A percentile compares a stretch with the other conserved stretches of the same genome.
Conservation (phyloP, 2,113 vertebrate species). For the Numenius arquata region DNA sequence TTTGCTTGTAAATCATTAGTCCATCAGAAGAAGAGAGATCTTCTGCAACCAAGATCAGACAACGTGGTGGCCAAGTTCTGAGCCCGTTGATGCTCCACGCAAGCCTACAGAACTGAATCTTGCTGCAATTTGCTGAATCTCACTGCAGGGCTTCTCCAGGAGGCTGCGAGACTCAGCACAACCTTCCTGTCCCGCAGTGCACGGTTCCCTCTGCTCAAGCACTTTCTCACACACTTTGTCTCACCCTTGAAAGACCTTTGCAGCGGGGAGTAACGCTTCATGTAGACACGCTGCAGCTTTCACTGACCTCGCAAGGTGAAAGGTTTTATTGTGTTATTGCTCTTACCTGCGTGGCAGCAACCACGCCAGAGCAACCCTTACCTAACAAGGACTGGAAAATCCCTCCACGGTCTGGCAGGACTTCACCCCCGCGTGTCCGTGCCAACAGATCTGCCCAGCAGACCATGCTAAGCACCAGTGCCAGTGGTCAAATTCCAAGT, state of each 20-base stretch:
- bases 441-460: slow-evolving; percentile 22
- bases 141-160: not conserved
- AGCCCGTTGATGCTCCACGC: rapidly evolving
- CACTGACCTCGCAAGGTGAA: not conserved
- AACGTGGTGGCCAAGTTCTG: not conserved
- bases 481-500: slow-evolving; percentile 15
- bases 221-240: not conserved
- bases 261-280: not conserved
- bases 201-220: not conserved
- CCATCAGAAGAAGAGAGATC: not conserved
- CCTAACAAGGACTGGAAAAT: slow-evolving; percentile 47
- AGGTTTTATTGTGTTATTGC: not conserved
- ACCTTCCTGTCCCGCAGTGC: not conserved
- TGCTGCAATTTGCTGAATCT: not conserved
- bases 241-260: not conserved
- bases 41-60: not conserved
- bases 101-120: not conserved
- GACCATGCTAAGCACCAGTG: not conserved
- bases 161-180: not conserved
- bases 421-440: not conserved
- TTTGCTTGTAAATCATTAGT: not conserved
- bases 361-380: not conserved
- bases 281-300: rapidly evolving
- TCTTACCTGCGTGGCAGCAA: not conserved
- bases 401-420: not conserved